Base-by-base conservation (phyloP, 2,113 vertebrate species). In the Aldabrachelys gigantea region DNA sequence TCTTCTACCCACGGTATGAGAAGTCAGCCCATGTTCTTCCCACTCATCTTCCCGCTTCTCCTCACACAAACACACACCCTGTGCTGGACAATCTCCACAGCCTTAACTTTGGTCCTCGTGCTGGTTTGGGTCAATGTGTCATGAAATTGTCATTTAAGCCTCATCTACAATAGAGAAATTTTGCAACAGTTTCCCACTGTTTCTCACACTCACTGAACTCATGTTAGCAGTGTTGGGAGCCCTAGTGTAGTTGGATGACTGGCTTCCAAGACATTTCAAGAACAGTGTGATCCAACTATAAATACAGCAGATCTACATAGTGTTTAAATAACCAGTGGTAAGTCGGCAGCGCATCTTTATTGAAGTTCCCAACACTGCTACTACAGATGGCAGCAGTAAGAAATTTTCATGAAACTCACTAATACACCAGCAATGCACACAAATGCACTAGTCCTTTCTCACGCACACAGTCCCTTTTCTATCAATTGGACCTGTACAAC, bases 1-100 rank as follows among this genome's bases (percentile, higher is more conserved):
- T 89, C 91, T 90, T 88, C 90, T 96, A 94, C 80, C 88, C 89
- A 76, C 21, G 91, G 96, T 87, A 81, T 84, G 92, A 84, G 94
- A 79, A 86, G 14, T 87, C 75, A 84, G 80, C 44, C 52, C 89
- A 90, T 91, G 47, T 57, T 10, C 56, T 85, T 56, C 49, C 89
- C 87, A 12, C 31, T 86, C 80, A 79, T 82, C 47, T 57, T 76
- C 80, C 83, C 69, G n/a, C 76, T 86, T 49, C 87, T 93, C 96
- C 90, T 96, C 90, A 93, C 1, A 4, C 80, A 80, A 78, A 85
- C 69, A 89, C 31, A 69, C 62, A n/a, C 62, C 3, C 35, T 19
- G 7, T 19, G 31, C 31, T 69, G 80, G 89, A 95, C 86, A 95
- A 97, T 96, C 95, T 90, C 89, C 85, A 62, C 62, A 93, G 91